Evolutionary conservation across 2,888 invertebrate genomes (phyloP).

Genomic region (Eustalomyia histrio): DNA sequence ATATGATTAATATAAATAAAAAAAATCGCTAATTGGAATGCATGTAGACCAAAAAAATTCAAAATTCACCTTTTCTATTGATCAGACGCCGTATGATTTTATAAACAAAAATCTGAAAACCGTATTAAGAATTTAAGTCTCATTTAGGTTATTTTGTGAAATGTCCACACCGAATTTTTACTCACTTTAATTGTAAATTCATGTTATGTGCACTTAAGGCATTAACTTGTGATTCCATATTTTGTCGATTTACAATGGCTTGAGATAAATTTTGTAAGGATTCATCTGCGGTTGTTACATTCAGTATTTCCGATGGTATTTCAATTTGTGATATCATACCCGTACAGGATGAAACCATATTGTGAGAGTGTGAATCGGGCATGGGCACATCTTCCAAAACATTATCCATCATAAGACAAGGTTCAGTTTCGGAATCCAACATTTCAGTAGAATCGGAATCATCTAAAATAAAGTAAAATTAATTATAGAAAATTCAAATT

Average conservation of each 20-base stretch:
- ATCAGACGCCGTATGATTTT: too few species aligned
- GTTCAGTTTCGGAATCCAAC: constrained; percentile 90
- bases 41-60: too few species aligned
- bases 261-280: constrained; percentile 89
- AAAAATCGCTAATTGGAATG: too few species aligned
- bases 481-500: not conserved
- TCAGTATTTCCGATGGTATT: constrained; percentile 78
- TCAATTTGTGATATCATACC: constrained; percentile 81
- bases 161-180: not conserved
- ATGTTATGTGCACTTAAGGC: constrained; percentile 78
- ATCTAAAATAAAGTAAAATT: constrained; percentile 79
- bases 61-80: too few species aligned
- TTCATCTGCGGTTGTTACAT: constrained; percentile 80
- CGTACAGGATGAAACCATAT: constrained; percentile 83
- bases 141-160: too few species aligned
- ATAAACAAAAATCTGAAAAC: too few species aligned
- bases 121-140: too few species aligned
- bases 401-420: constrained; percentile 90
- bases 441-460: constrained; percentile 87
- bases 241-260: constrained; percentile 87
- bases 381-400: constrained; percentile 84
- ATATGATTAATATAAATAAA: too few species aligned
- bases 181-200: constrained; percentile 77
- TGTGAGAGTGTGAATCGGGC: constrained; percentile 84
- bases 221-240: constrained; percentile 81